Evolutionary conservation across 2,113 vertebrate species (phyloP).

Genomic region (Nicator chloris): DNA sequence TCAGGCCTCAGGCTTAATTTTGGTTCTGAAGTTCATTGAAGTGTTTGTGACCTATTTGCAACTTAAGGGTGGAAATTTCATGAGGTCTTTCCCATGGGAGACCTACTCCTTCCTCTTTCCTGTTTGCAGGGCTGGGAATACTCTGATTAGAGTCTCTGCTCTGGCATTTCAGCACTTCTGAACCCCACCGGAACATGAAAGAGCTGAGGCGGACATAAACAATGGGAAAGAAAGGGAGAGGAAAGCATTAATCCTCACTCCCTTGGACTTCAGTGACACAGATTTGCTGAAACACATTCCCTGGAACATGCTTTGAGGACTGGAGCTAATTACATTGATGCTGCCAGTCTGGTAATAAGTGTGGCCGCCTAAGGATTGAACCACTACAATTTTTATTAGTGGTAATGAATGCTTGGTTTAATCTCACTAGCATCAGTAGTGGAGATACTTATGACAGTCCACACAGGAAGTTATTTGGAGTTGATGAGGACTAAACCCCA

Average conservation of each 20-base stretch:
- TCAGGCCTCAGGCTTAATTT: background rate
- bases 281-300: background rate
- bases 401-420: background rate
- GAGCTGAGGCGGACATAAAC: slow-evolving; percentile 22
- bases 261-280: background rate
- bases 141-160: slow-evolving; percentile 36
- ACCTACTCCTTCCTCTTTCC: slow-evolving; percentile 29
- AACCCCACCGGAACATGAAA: background rate
- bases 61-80: background rate
- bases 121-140: background rate
- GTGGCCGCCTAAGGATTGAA: background rate
- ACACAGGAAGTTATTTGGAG: background rate
- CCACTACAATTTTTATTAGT: background rate
- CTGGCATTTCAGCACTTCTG: background rate
- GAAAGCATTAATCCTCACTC: background rate
- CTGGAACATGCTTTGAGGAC: background rate
- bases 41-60: background rate
- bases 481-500: background rate
- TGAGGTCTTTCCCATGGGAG: background rate
- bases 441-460: background rate
- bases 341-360: background rate
- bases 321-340: background rate
- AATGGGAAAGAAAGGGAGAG: slow-evolving; percentile 2
- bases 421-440: background rate
- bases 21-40: background rate